A percentile compares a stretch with the other conserved stretches of the same genome.
Conservation (phyloP, 2,888 invertebrate species). For the Epistrophella euchroma region DNA sequence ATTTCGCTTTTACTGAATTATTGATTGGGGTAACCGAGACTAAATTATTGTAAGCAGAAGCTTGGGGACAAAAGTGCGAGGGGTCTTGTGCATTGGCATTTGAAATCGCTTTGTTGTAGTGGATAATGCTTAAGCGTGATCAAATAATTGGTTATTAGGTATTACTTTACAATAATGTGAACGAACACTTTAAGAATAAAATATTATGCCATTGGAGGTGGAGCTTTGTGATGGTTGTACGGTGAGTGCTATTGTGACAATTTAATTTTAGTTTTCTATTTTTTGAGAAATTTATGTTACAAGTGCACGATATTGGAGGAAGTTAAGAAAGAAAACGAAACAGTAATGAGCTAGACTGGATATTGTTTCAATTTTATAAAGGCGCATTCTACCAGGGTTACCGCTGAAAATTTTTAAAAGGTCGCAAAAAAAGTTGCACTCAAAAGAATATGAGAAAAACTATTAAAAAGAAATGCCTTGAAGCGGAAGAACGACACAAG, state of each 20-base stretch:
- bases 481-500: too few relatives aligned
- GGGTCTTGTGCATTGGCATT: constrained; percentile 16
- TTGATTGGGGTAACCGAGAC: constrained; percentile 59
- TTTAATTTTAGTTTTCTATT: constrained; percentile 25
- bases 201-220: background rate
- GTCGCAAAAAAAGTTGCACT: too few relatives aligned
- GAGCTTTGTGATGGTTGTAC: background rate
- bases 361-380: background rate
- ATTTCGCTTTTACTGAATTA: constrained; percentile 64
- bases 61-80: background rate
- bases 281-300: constrained; percentile 17
- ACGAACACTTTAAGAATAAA: constrained; percentile 31
- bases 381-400: too few relatives aligned
- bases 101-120: constrained; percentile 47
- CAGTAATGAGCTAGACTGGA: background rate
- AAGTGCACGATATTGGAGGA: constrained; percentile 11
- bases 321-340: background rate
- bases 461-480: too few relatives aligned
- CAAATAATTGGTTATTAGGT: constrained; percentile 47
- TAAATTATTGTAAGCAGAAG: constrained; percentile 7
- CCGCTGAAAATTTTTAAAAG: too few relatives aligned
- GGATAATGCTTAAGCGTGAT: constrained; percentile 40
- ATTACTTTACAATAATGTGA: constrained; percentile 29
- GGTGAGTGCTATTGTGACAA: constrained; percentile 1
- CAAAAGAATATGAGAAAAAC: too few relatives aligned